Percentiles rank a stretch among this genome's conserved stretches.
phyloP scores from a whole-genome alignment of 2,888 invertebrate species.

The Perizoma flavofasciatum region DNA sequence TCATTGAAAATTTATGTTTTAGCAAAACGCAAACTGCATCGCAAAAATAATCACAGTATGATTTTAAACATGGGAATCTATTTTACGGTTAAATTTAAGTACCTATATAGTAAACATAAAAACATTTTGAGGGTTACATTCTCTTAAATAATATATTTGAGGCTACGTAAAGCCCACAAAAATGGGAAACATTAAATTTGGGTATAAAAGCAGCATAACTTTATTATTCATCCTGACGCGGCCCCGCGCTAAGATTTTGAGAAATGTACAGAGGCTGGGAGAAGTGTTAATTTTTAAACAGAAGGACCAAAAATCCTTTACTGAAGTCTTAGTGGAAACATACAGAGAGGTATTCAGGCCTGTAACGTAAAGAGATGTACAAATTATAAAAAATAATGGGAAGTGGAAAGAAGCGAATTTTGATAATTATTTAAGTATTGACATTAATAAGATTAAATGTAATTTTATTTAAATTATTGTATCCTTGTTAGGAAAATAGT shows the following conservation, averaged over 20 bases:
- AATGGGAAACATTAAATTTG: conserved; percentile 17
- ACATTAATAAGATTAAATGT: too few species aligned
- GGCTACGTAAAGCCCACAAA: conserved; percentile 21
- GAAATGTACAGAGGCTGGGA: conserved; percentile 50
- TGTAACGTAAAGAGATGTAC: not conserved
- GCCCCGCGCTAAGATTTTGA: conserved; percentile 54
- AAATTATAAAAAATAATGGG: too few species aligned
- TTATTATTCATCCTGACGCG: conserved; percentile 62
- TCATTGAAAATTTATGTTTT: too few species aligned
- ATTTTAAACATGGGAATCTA: too few species aligned
- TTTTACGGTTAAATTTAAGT: not conserved
- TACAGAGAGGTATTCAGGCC: conserved; percentile 33
- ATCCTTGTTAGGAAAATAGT: too few species aligned
- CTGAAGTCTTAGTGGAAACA: conserved; percentile 33
- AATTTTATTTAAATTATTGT: too few species aligned
- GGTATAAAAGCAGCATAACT: conserved; percentile 36
- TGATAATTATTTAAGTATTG: too few species aligned
- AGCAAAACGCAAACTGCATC: too few species aligned
- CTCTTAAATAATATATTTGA: conserved; percentile 27
- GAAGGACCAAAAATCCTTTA: conserved; percentile 59
- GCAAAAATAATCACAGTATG: too few species aligned
- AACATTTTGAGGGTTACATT: conserved; percentile 22
- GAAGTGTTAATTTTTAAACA: conserved; percentile 75
- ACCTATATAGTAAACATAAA: conserved; percentile 3
- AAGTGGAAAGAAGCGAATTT: too few species aligned